phyloP scores from a whole-genome alignment of 2,113 vertebrate species.

The Etheostoma cragini region DNA sequence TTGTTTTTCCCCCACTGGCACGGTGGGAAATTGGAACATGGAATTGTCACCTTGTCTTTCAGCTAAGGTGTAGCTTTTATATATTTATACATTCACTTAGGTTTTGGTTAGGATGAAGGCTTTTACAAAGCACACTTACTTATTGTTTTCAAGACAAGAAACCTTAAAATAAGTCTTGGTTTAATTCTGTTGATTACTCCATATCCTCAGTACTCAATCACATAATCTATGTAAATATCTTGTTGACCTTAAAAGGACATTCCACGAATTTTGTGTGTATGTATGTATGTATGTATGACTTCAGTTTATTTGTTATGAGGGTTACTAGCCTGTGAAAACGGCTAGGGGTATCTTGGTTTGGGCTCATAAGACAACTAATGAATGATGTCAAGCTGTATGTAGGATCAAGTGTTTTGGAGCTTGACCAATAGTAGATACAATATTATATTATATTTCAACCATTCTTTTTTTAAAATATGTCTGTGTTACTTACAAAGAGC shows the following conservation, averaged over 20 bases:
- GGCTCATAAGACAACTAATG: neutral
- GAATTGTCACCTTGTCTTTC: conserved; percentile 17
- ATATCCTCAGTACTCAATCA: too few species aligned
- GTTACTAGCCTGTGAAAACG: too few species aligned
- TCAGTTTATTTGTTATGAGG: too few species aligned
- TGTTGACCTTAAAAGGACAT: neutral
- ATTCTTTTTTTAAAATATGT: too few species aligned
- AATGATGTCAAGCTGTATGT: neutral
- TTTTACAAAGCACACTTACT: neutral
- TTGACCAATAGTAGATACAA: neutral
- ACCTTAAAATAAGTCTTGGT: too few species aligned
- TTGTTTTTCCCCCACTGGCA: neutral
- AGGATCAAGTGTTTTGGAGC: neutral
- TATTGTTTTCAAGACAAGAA: neutral
- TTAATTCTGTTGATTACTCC: neutral
- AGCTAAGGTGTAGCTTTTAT: neutral
- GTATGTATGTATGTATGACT: too few species aligned
- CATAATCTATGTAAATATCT: neutral
- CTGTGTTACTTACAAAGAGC: too few species aligned
- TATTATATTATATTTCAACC: too few species aligned
- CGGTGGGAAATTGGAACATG: neutral
- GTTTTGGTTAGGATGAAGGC: neutral
- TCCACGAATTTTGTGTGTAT: too few species aligned
- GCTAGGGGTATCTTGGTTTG: neutral
- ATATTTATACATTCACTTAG: conserved; percentile 5